phyloP scores from a whole-genome alignment of 2,797 vertebrate genomes.

The Streptopelia turtur region DNA sequence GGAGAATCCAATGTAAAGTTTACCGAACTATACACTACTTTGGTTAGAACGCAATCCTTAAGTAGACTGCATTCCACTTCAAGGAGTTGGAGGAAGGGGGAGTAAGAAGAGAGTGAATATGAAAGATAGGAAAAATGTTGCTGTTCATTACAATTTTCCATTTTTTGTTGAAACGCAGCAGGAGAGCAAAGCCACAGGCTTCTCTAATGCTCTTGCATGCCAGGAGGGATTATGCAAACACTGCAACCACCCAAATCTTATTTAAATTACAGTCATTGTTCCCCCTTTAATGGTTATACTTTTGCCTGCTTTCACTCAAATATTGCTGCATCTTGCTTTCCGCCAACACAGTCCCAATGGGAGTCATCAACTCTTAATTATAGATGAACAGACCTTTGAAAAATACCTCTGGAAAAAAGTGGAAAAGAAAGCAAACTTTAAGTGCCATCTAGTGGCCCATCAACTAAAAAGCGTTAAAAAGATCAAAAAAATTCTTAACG shows the following conservation, averaged over 20 bases:
- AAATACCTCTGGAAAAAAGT: not conserved
- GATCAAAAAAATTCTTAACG: not conserved
- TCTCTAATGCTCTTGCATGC: constrained; percentile 58
- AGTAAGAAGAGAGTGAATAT: constrained; percentile 28
- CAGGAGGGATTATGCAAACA: constrained; percentile 76
- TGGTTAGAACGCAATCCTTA: constrained; percentile 6
- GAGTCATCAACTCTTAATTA: constrained; percentile 66
- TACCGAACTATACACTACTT: not conserved
- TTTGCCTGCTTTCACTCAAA: constrained; percentile 76
- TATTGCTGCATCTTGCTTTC: constrained; percentile 66
- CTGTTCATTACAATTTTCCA: constrained; percentile 75
- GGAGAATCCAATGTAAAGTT: not conserved
- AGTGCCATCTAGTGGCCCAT: constrained; percentile 81
- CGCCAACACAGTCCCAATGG: constrained; percentile 62
- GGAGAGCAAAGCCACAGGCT: constrained; percentile 76
- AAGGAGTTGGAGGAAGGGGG: not conserved
- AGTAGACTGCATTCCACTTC: constrained; percentile 20
- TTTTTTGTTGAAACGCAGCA: constrained; percentile 79
- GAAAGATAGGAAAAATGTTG: constrained; percentile 72
- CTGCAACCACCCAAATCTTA: constrained; percentile 72
- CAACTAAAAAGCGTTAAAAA: not conserved
- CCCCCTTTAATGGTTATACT: constrained; percentile 61
- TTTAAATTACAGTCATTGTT: constrained; percentile 76
- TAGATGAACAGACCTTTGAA: constrained; percentile 40
- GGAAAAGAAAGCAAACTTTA: constrained; percentile 58